phyloP scores from a whole-genome alignment of 2,113 vertebrate genomes.

The Zootoca vivipara region DNA sequence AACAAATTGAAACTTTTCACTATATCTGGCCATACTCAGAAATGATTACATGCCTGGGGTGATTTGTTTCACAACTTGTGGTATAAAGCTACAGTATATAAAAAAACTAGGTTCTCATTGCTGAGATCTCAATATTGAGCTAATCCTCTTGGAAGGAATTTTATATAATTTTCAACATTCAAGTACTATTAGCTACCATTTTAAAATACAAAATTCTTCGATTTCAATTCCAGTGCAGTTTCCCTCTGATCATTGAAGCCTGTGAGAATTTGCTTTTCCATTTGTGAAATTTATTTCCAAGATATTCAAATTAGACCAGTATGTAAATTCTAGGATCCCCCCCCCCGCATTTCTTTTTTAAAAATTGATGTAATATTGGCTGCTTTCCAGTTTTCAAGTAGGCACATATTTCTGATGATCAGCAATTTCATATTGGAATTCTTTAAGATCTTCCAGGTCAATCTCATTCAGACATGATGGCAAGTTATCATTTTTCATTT shows the following conservation, averaged over 20 bases:
- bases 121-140: neutral
- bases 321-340: no score
- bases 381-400: no score
- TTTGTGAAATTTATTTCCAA: neutral
- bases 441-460: no score
- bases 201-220: neutral
- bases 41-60: conserved; percentile 15
- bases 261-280: neutral
- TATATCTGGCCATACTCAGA: neutral
- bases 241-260: neutral
- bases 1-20: neutral
- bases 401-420: no score
- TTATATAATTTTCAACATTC: neutral
- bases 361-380: no score
- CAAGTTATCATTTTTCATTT: no score
- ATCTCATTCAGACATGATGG: no score
- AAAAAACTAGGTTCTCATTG: neutral
- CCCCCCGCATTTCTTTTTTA: no score
- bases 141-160: neutral
- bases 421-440: no score
- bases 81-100: neutral
- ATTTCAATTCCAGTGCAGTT: neutral
- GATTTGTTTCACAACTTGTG: conserved; percentile 28
- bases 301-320: neutral
- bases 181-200: neutral